Conservation (phyloP, 1,140 invertebrate species). For the Drosophila arizonae region DNA sequence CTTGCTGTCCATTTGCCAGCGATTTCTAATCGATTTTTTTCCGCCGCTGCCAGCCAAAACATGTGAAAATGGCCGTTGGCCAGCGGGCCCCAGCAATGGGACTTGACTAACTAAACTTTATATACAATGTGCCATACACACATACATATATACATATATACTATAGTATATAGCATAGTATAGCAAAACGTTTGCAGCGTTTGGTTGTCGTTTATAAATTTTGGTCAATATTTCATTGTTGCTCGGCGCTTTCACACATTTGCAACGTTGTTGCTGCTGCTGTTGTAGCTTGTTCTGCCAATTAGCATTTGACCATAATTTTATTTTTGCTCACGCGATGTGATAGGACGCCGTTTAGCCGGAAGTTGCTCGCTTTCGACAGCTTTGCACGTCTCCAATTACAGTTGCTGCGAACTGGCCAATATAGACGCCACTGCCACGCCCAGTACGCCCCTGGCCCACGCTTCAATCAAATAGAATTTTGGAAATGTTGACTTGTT, state of each 20-base stretch:
- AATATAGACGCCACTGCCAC: conserved; percentile 5
- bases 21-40: conserved; percentile 80
- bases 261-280: conserved; percentile 7
- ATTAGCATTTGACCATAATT: conserved; percentile 69
- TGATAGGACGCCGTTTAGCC: conserved; percentile 47
- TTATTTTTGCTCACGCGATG: conserved; percentile 45
- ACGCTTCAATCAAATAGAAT: conserved; percentile 44
- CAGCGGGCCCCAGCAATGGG: conserved; percentile 16
- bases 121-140: background rate
- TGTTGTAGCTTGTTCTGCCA: conserved; percentile 55
- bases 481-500: conserved; percentile 42
- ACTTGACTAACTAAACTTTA: conserved; percentile 24
- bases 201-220: conserved; percentile 37
- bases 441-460: background rate
- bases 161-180: conserved; percentile 1
- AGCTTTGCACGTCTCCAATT: conserved; percentile 73
- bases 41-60: conserved; percentile 47
- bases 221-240: conserved; percentile 67
- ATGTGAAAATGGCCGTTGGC: conserved; percentile 54
- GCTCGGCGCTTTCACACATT: conserved; percentile 64
- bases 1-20: conserved; percentile 77
- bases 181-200: conserved; percentile 1
- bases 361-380: conserved; percentile 63
- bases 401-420: conserved; percentile 31
- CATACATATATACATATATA: conserved; percentile 1